phyloP scores from a whole-genome alignment of 2,888 invertebrate species.

The Xylocampa areola region DNA sequence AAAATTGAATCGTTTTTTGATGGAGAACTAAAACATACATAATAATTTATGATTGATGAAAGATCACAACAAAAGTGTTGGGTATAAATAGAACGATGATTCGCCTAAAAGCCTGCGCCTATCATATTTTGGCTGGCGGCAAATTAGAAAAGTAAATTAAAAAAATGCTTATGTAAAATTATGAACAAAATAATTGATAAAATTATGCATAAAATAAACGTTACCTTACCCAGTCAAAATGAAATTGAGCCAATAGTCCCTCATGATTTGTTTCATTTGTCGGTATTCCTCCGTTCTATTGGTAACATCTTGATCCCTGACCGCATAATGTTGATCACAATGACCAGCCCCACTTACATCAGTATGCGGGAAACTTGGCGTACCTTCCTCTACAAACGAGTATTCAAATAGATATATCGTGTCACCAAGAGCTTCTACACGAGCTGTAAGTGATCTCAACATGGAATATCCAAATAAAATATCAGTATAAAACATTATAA shows the following conservation, averaged over 20 bases:
- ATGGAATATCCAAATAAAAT: constrained; percentile 63
- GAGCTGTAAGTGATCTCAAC: constrained; percentile 59
- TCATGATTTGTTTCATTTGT: constrained; percentile 43
- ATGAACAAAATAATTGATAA: too few species aligned
- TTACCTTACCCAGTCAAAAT: constrained; percentile 59
- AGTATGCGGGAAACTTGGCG: constrained; percentile 55
- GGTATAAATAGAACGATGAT: too few species aligned
- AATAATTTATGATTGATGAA: background rate
- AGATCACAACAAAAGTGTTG: too few species aligned
- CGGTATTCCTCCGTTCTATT: constrained; percentile 44
- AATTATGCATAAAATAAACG: constrained; percentile 10
- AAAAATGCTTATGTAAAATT: too few species aligned
- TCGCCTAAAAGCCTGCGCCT: too few species aligned
- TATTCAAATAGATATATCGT: constrained; percentile 68
- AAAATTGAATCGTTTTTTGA: constrained; percentile 49
- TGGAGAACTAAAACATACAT: constrained; percentile 57
- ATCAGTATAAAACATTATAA: constrained; percentile 73
- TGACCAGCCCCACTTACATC: constrained; percentile 63
- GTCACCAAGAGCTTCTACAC: constrained; percentile 56
- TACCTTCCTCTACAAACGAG: constrained; percentile 61
- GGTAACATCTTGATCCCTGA: constrained; percentile 34
- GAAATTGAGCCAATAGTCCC: constrained; percentile 58
- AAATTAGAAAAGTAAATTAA: too few species aligned
- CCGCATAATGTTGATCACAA: constrained; percentile 57
- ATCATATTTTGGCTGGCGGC: too few species aligned